Percentiles rank a stretch among this genome's conserved stretches.
Conservation (phyloP, 2,888 invertebrate species). For the Charanyca ferruginea region DNA sequence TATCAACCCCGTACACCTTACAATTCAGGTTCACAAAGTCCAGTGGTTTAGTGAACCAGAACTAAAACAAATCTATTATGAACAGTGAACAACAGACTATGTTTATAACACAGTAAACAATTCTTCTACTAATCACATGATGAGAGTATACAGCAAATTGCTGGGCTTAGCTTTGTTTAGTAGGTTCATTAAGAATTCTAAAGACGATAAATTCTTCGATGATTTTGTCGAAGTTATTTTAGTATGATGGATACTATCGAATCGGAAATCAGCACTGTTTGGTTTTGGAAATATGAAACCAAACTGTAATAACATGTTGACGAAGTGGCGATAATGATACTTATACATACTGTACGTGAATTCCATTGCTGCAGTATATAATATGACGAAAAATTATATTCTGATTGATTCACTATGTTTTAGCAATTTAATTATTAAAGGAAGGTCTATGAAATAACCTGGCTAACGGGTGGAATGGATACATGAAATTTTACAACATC, state of each 20-base stretch:
- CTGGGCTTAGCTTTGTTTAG: slow-evolving; percentile 14
- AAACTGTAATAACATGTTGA: too few species aligned
- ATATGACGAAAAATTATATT: too few species aligned
- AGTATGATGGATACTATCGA: background rate
- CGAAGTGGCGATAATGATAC: too few species aligned
- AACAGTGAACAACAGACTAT: slow-evolving; percentile 18
- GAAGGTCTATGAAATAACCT: too few species aligned
- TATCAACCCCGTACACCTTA: slow-evolving; percentile 2
- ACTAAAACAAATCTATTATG: slow-evolving; percentile 1
- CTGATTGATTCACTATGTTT: too few species aligned
- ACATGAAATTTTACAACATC: too few species aligned
- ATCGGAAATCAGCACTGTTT: too few species aligned
- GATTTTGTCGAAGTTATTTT: slow-evolving; percentile 25
- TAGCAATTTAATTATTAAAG: too few species aligned
- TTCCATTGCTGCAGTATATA: too few species aligned
- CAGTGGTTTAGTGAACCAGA: slow-evolving; percentile 4
- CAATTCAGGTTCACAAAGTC: background rate
- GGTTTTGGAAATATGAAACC: too few species aligned
- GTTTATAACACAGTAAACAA: slow-evolving; percentile 20
- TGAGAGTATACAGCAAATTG: slow-evolving; percentile 6
- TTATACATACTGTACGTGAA: too few species aligned
- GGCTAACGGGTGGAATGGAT: too few species aligned
- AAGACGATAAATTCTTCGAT: slow-evolving; percentile 39
- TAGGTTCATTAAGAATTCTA: slow-evolving; percentile 7
- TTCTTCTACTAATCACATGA: slow-evolving; percentile 5